Conservation (phyloP, 2,797 vertebrate species). For the Buphagus erythrorhynchus region DNA sequence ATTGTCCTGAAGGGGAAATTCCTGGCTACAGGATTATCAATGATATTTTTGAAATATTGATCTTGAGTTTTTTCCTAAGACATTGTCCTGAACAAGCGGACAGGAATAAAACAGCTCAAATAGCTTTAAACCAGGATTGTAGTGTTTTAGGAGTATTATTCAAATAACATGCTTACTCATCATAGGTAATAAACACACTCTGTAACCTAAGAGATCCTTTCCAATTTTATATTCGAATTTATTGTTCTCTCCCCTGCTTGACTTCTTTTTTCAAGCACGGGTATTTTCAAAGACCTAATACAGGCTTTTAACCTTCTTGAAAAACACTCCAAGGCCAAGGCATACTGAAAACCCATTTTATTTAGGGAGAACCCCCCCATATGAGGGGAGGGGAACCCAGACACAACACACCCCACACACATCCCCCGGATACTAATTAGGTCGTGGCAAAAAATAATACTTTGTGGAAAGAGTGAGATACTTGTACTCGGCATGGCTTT, state of each 20-base stretch:
- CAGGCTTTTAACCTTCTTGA: not conserved
- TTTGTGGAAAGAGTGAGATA: rapidly evolving
- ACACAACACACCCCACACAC: not conserved
- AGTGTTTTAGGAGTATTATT: not conserved
- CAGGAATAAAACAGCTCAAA: not conserved
- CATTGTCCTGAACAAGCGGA: not conserved
- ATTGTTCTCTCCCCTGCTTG: not conserved
- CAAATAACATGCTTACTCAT: not conserved
- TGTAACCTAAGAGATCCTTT: not conserved
- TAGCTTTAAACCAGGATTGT: not conserved
- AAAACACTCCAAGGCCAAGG: not conserved
- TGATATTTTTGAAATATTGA: not conserved
- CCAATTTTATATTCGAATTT: not conserved
- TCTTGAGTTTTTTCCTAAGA: not conserved
- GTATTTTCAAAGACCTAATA: not conserved
- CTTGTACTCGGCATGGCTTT: rapidly evolving
- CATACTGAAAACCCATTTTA: not conserved
- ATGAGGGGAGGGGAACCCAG: rapidly evolving
- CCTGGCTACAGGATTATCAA: not conserved
- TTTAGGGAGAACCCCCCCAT: not conserved
- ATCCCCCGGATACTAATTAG: rapidly evolving
- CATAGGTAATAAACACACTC: not conserved
- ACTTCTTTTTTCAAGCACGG: not conserved
- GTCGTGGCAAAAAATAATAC: not conserved
- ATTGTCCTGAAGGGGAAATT: not conserved